Conservation (phyloP, 2,113 vertebrate genomes). For the Nicator chloris region DNA sequence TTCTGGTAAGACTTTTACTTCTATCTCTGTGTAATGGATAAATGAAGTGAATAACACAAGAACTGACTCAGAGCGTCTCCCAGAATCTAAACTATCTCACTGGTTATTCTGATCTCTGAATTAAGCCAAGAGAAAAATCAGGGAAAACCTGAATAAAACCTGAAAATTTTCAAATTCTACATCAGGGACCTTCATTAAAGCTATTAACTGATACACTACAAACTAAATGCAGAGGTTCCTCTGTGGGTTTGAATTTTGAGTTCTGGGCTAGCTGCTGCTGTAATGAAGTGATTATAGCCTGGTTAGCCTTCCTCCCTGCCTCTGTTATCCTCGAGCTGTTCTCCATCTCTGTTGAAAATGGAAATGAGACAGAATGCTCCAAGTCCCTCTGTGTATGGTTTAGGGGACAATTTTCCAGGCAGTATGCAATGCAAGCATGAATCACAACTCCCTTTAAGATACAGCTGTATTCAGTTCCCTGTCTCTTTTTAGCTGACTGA, state of each 20-base stretch:
- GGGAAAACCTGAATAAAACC: background rate
- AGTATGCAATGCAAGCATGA: background rate
- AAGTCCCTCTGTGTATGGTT: background rate
- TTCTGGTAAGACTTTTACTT: background rate
- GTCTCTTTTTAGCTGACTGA: background rate
- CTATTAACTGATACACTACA: background rate
- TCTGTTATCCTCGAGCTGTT: background rate
- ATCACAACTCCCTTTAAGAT: background rate
- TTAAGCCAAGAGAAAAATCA: background rate
- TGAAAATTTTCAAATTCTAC: background rate
- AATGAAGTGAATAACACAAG: background rate
- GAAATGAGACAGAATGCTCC: background rate
- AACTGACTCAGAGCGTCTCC: background rate
- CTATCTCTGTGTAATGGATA: background rate
- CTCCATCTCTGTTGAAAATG: background rate
- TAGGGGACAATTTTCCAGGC: background rate
- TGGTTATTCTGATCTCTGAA: background rate
- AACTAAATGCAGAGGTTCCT: background rate
- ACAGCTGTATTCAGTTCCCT: background rate
- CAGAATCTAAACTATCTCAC: background rate
- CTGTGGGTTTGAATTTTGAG: background rate
- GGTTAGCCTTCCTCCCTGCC: background rate
- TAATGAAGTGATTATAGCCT: background rate
- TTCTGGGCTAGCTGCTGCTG: background rate
- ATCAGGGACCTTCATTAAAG: background rate